phyloP scores from a whole-genome alignment of 2,797 vertebrate genomes.

The Chiloscyllium punctatum region DNA sequence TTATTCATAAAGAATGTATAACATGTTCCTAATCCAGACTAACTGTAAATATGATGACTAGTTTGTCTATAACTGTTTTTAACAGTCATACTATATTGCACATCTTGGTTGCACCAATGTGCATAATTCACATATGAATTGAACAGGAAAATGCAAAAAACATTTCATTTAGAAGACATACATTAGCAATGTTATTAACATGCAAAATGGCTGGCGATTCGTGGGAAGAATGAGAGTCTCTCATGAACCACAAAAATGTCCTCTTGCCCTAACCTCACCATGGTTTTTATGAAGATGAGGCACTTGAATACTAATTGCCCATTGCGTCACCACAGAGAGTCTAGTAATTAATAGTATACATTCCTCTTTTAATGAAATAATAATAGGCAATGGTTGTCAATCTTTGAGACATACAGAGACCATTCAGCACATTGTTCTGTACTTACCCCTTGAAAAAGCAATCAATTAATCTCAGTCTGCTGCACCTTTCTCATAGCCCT shows the following conservation, averaged over 20 bases:
- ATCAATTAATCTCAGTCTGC: background rate
- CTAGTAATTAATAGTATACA: background rate
- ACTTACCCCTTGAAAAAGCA: background rate
- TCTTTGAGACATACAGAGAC: background rate
- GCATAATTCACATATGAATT: background rate
- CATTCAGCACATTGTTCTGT: background rate
- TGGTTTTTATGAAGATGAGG: background rate
- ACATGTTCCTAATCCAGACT: background rate
- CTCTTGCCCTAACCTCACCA: background rate
- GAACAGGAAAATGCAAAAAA: background rate
- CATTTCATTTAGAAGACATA: background rate
- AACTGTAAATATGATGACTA: background rate
- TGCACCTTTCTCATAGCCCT: background rate
- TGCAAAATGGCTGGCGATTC: background rate
- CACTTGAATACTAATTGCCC: background rate
- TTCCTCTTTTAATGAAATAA: background rate
- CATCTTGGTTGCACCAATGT: background rate
- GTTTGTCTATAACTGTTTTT: background rate
- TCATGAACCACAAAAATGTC: background rate
- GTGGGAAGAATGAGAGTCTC: background rate
- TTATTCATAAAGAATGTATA: background rate
- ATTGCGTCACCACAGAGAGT: background rate
- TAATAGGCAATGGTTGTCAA: background rate
- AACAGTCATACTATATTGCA: too few species aligned
- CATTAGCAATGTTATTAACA: background rate